phyloP scores from a whole-genome alignment of 2,113 vertebrate species.

The Haemorhous mexicanus region DNA sequence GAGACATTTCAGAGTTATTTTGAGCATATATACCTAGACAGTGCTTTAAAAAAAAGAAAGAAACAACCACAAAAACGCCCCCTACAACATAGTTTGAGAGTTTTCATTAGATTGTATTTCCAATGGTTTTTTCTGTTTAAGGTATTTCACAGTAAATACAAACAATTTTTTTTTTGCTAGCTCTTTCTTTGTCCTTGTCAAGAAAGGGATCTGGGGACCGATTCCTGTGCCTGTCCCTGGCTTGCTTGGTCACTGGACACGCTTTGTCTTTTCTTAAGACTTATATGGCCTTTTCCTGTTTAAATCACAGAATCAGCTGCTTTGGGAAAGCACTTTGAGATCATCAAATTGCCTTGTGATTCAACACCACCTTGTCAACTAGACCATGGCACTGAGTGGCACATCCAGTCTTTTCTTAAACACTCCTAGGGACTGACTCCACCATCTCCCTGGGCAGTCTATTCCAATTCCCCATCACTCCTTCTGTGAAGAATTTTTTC shows the following conservation, averaged over 20 bases:
- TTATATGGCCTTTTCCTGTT: background rate
- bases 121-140: background rate
- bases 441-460: background rate
- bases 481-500: background rate
- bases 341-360: background rate
- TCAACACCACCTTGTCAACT: background rate
- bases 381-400: too few species aligned
- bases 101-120: background rate
- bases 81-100: rapidly evolving
- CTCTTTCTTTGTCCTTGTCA: background rate
- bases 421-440: too few species aligned
- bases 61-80: background rate
- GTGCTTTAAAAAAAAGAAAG: background rate
- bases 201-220: rapidly evolving
- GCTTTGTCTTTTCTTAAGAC: background rate
- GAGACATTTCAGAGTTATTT: background rate
- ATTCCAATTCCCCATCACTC: background rate
- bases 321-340: background rate
- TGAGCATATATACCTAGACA: background rate
- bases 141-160: background rate
- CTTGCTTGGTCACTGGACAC: background rate
- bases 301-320: background rate
- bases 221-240: background rate
- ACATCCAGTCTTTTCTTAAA: background rate
- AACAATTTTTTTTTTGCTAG: background rate